Evolutionary conservation across 1,140 invertebrate species (phyloP), one percentile per base, ranked within the genome.

Genomic region (Bombus waltoni): DNA sequence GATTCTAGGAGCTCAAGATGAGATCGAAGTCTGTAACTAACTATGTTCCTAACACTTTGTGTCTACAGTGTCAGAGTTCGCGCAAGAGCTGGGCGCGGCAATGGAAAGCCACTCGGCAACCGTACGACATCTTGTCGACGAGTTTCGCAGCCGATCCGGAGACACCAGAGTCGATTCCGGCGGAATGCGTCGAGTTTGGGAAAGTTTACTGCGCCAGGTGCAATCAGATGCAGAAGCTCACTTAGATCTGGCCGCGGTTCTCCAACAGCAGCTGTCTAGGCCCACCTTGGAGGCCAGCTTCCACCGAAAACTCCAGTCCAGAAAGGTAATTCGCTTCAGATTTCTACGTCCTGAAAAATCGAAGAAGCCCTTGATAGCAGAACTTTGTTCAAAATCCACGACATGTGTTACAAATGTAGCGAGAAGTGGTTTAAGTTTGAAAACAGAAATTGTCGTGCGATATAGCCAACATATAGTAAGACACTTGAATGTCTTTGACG

Each of bases 71-170:
- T 98, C 98, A 80, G 98, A 99, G 95, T 99, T 99, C 95, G 98
- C 98, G 53, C 98, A 98, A 92, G 98, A 99, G 94, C 96, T 99
- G 94, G 98, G 98, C 47, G 97, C 97, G 88, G 97, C 98, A 92
- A 98, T 99, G 96, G 98, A 99, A 94, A 97, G 97, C 88, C 98
- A 99, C 94, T 98, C 98, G 6, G 97, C 98, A 89, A 98, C 99
- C 93, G 96, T 99, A 53, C 98, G 99, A 94, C 96, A 97, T 84
- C 96, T 99, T 76, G 98, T 99, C 42, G 97, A 98, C 87, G 97
- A 97, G 93, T 99, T 98, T 95, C 96, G 98, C 57, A 98, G 98
- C 93, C 96, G 97, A 92, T 98, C 98, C 95, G 97, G 97, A 47
- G 98, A 99, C 93, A 96, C 99, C 57, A 96, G 98, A 72, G 97